These are phyloP conservation scores for Pseudorectes ferrugineus DNA, from an alignment of 2,113 vertebrate species.

Conservation along the genomic window DNA sequence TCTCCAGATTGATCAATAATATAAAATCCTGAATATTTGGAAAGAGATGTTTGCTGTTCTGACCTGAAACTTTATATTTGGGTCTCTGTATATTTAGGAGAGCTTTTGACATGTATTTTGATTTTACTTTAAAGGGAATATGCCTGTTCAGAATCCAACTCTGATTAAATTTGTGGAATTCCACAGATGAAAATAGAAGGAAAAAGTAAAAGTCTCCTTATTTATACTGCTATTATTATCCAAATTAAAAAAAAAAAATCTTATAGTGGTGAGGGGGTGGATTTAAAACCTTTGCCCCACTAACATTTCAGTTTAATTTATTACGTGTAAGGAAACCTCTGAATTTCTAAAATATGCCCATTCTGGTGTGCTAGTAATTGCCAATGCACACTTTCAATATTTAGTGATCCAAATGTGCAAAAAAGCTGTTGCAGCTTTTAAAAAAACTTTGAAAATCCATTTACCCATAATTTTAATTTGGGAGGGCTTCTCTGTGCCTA, in stretches of 20 bases:
- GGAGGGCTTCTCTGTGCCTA: background rate
- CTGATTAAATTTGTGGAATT: background rate
- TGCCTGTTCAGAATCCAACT: background rate
- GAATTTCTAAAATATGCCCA: background rate
- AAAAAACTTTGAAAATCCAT: background rate
- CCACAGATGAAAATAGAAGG: background rate
- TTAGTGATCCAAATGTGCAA: background rate
- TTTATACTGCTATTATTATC: background rate
- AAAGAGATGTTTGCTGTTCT: background rate
- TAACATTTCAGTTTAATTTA: background rate
- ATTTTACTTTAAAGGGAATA: background rate
- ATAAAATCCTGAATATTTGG: background rate
- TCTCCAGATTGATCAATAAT: background rate
- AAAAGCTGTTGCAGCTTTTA: background rate
- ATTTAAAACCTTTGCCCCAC: background rate
- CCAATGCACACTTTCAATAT: background rate
- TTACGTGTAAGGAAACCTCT: background rate
- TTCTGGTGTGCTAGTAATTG: background rate
- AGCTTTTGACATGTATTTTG: background rate
- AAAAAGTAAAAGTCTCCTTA: background rate
- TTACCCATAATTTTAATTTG: background rate
- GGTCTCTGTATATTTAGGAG: background rate
- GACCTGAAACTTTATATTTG: background rate
- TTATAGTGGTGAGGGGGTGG: background rate
- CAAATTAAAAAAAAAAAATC: accelerated